Percentiles rank a stretch among this genome's conserved stretches.
phyloP scores from a whole-genome alignment of 1,140 invertebrate species.

The Tetramorium alpestre region DNA sequence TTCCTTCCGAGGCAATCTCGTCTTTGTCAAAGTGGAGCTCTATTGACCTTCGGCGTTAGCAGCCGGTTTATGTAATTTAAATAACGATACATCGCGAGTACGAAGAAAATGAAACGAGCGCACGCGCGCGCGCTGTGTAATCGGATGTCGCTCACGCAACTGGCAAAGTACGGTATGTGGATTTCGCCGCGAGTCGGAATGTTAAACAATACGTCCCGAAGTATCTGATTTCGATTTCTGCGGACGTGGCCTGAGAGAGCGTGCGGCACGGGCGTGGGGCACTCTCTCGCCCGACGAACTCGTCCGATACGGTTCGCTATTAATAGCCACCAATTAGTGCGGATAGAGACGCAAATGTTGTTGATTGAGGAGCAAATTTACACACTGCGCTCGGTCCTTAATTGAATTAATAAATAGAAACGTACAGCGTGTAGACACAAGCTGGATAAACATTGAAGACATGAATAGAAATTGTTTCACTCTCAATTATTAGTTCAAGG shows the following conservation, averaged over 20 bases:
- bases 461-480: background rate
- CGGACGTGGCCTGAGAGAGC: slow-evolving; percentile 25
- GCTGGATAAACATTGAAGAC: background rate
- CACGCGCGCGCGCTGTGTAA: slow-evolving; percentile 7
- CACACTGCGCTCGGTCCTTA: background rate
- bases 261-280: background rate
- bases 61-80: slow-evolving; percentile 6
- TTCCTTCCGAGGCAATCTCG: background rate
- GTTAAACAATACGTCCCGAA: slow-evolving; percentile 55
- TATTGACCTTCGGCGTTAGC: background rate
- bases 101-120: slow-evolving; percentile 8
- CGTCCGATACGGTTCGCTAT: background rate
- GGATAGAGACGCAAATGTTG: background rate
- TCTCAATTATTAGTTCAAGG: background rate
- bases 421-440: background rate
- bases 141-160: slow-evolving; percentile 32
- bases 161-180: slow-evolving; percentile 19
- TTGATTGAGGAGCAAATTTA: slow-evolving; percentile 4
- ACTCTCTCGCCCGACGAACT: background rate
- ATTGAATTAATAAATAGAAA: slow-evolving; percentile 26
- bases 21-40: slow-evolving; percentile 3
- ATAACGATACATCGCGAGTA: background rate
- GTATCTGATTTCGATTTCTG: slow-evolving; percentile 57
- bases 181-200: slow-evolving; percentile 50
- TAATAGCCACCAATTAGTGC: slow-evolving; percentile 21